Evolutionary conservation across 1,140 invertebrate genomes (phyloP).

Genomic region (Diabrotica virgifera): DNA sequence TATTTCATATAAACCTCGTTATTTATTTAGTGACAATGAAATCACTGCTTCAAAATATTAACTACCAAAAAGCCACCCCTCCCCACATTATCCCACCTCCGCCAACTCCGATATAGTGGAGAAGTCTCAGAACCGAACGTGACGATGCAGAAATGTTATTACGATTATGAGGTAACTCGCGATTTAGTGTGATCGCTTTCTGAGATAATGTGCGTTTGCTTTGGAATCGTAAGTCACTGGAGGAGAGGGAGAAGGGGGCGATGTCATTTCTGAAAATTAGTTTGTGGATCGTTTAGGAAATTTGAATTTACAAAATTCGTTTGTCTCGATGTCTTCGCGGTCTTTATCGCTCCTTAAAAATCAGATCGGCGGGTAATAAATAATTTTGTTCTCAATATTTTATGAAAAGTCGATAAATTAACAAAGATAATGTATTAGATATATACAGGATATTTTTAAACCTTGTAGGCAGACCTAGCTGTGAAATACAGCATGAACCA

Average conservation of each 20-base stretch:
- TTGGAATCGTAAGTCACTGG: background rate
- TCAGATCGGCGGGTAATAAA: too few species aligned
- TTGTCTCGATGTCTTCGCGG: background rate
- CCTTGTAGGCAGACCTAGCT: too few species aligned
- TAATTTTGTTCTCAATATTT: too few species aligned
- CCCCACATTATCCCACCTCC: background rate
- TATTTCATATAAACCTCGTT: too few species aligned
- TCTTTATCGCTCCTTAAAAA: background rate
- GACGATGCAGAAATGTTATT: constrained; percentile 2
- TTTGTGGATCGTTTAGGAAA: constrained; percentile 2
- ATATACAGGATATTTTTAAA: too few species aligned
- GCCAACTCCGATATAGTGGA: background rate
- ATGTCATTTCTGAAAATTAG: background rate
- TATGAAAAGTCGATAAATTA: too few species aligned
- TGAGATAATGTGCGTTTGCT: background rate
- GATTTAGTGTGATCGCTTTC: constrained; percentile 2
- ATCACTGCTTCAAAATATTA: too few species aligned
- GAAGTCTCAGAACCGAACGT: background rate
- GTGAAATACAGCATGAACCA: too few species aligned
- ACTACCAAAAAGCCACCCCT: too few species aligned
- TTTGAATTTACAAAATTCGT: background rate
- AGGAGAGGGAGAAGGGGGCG: background rate
- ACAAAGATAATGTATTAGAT: too few species aligned
- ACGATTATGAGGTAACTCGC: background rate
- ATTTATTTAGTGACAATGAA: too few species aligned